A percentile compares a stretch with the other conserved stretches of the same genome.
Conservation (phyloP, 2,113 vertebrate genomes). For the Atlantisia rogersi region DNA sequence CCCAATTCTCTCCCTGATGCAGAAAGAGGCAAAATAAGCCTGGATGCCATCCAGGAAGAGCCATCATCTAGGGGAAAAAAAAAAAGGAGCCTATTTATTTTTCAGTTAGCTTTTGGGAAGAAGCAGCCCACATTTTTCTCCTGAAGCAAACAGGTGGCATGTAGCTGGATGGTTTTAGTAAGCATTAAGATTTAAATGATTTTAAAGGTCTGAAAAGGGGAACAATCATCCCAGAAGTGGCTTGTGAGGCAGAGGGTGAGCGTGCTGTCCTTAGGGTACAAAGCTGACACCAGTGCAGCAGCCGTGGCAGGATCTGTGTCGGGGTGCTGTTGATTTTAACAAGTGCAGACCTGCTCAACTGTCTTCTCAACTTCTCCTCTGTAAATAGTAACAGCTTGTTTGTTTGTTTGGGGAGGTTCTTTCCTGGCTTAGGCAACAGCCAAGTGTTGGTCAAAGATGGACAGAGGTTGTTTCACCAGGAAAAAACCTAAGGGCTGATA, state of each 20-base stretch:
- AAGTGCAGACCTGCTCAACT: slow-evolving; percentile 74
- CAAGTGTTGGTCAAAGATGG: slow-evolving; percentile 1
- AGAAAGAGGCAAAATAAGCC: background rate
- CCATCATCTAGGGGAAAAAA: background rate
- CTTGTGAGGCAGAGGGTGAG: background rate
- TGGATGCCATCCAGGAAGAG: background rate
- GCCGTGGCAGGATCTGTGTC: background rate
- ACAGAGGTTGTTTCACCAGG: background rate
- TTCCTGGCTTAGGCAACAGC: background rate
- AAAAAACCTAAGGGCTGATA: background rate
- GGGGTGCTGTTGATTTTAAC: slow-evolving; percentile 11
- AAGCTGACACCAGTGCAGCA: background rate
- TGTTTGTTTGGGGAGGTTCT: slow-evolving; percentile 50
- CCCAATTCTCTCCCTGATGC: background rate
- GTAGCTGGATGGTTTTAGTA: background rate
- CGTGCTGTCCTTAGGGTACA: background rate
- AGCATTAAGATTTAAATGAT: background rate
- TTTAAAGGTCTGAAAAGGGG: background rate
- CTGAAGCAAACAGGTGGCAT: background rate
- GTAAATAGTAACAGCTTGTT: slow-evolving; percentile 77
- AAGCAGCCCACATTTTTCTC: background rate
- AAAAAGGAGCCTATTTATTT: background rate
- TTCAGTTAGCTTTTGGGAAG: background rate
- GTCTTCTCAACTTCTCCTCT: slow-evolving; percentile 38
- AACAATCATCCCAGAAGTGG: background rate